A percentile compares a stretch with the other conserved stretches of the same genome.
phyloP scores from a whole-genome alignment of 2,888 invertebrate species.

The Pristionchus maxplancki region DNA sequence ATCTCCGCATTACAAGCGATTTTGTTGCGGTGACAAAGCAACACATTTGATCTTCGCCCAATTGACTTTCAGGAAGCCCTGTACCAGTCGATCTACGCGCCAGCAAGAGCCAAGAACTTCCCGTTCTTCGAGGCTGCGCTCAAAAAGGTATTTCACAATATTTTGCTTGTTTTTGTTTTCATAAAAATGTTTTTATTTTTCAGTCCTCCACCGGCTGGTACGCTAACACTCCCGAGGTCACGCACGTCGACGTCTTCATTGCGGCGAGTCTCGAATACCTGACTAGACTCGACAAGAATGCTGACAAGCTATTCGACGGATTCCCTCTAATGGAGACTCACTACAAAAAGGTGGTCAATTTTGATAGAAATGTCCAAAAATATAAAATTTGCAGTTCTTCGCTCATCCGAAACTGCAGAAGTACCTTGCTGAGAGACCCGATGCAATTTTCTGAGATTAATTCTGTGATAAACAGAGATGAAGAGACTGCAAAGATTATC shows the following conservation, averaged over 20 bases:
- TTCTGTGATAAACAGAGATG: too few species aligned
- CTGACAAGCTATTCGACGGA: background rate
- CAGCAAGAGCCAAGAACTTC: background rate
- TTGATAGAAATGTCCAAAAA: background rate
- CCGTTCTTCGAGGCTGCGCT: background rate
- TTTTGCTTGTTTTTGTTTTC: background rate
- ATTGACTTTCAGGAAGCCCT: background rate
- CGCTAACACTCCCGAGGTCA: background rate
- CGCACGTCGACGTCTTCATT: background rate
- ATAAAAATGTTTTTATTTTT: background rate
- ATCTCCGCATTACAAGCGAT: too few species aligned
- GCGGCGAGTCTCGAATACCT: background rate
- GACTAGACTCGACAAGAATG: background rate
- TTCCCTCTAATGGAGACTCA: background rate
- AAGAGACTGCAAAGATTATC: too few species aligned
- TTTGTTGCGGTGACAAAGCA: too few species aligned
- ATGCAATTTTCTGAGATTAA: background rate
- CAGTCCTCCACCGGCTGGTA: constrained; percentile 23
- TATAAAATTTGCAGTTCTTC: background rate
- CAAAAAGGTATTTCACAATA: background rate
- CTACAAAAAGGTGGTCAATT: background rate
- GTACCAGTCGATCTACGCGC: background rate
- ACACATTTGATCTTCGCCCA: too few species aligned
- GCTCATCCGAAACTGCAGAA: constrained; percentile 34
- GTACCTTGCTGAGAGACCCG: constrained; percentile 16